These are phyloP conservation scores for Nematopogon swammerdamellus DNA, from an alignment of 2,888 invertebrate species.

Conservation along the genomic window DNA sequence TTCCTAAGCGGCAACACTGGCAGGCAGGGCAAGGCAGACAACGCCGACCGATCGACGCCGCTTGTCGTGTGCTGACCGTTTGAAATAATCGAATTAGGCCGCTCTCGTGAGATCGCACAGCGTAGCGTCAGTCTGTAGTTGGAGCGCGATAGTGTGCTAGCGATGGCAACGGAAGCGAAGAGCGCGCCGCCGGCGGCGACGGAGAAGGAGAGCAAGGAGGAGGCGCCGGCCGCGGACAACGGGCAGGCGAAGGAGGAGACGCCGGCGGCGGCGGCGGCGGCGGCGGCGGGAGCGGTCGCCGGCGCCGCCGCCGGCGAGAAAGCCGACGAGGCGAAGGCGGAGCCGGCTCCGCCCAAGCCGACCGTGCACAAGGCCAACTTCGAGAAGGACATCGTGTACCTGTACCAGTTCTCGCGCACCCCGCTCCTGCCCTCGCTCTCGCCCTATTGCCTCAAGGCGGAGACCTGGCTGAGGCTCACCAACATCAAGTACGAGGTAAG, in stretches of 20 bases:
- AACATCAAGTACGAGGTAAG: constrained; percentile 93
- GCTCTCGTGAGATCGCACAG: too few relatives aligned
- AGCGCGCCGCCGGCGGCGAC: constrained; percentile 63
- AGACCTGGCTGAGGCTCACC: constrained; percentile 91
- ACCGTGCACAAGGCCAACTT: constrained; percentile 84
- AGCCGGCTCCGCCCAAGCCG: constrained; percentile 69
- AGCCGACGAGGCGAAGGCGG: constrained; percentile 50
- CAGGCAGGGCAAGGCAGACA: background rate
- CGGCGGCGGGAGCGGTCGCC: constrained; percentile 37
- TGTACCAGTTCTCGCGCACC: constrained; percentile 91
- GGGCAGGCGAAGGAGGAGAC: constrained; percentile 41
- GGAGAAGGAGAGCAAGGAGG: constrained; percentile 57
- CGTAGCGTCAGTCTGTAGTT: background rate
- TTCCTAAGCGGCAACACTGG: too few relatives aligned
- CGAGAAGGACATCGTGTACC: constrained; percentile 89
- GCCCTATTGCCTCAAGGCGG: constrained; percentile 92
- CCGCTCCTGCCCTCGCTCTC: constrained; percentile 87
- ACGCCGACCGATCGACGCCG: constrained; percentile 4
- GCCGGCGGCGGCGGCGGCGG: constrained; percentile 28
- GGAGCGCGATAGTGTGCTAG: constrained; percentile 18
- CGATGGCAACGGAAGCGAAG: constrained; percentile 76
- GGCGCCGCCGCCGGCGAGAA: constrained; percentile 41
- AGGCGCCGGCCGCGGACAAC: constrained; percentile 34
- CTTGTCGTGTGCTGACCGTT: constrained; percentile 13
- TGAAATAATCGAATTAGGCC: constrained; percentile 15